Evolutionary conservation across 2,113 vertebrate species (phyloP).

Genomic region (Origma solitaria): DNA sequence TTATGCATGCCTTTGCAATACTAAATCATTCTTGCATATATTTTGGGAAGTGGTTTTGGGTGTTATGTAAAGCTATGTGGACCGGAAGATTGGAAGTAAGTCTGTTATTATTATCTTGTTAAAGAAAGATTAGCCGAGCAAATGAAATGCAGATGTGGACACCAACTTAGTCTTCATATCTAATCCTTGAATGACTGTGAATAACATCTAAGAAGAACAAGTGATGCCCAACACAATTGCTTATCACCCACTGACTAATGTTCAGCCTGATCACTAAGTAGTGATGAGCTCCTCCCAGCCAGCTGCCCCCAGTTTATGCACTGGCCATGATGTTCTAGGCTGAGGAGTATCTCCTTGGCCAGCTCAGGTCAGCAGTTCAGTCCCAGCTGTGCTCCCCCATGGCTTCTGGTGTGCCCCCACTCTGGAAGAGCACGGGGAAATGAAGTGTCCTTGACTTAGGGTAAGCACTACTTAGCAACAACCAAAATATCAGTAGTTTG

Average conservation of each 20-base stretch:
- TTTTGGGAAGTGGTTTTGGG: neutral
- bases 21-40: neutral
- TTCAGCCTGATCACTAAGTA: neutral
- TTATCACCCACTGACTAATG: neutral
- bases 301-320: neutral
- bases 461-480: neutral
- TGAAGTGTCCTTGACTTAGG: neutral
- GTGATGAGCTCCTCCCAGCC: neutral
- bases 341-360: neutral
- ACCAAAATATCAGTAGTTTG: neutral
- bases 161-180: neutral
- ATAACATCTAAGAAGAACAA: neutral
- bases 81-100: neutral
- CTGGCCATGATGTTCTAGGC: neutral
- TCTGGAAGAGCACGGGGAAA: neutral
- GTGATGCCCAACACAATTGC: neutral
- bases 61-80: neutral
- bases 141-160: neutral
- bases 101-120: neutral
- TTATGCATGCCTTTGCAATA: neutral
- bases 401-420: neutral
- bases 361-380: neutral
- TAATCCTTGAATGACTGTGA: neutral
- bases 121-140: neutral
- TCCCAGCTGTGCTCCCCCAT: neutral